phyloP scores from a whole-genome alignment of 2,888 invertebrate genomes.

The Lymantria dispar region DNA sequence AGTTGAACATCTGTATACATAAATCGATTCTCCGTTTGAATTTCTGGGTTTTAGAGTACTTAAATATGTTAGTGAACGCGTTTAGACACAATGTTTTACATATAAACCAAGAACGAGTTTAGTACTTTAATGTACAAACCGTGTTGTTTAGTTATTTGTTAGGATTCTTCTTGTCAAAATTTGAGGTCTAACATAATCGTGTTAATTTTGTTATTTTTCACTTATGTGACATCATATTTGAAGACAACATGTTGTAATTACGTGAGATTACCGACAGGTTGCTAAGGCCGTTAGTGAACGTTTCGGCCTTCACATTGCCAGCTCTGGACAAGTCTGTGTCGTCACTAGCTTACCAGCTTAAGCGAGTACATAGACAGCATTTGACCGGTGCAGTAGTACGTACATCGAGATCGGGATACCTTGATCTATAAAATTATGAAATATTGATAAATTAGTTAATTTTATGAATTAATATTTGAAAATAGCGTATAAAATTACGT shows the following conservation, averaged over 20 bases:
- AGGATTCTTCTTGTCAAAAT: not conserved
- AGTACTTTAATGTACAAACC: too few species aligned
- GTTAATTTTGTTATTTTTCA: not conserved
- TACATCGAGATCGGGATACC: not conserved
- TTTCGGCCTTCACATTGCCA: slow-evolving; percentile 69
- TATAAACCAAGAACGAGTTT: not conserved
- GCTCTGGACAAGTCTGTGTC: slow-evolving; percentile 42
- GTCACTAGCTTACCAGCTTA: slow-evolving; percentile 46
- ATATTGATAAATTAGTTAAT: too few species aligned
- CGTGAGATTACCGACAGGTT: slow-evolving; percentile 28
- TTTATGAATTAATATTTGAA: too few species aligned
- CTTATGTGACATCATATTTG: slow-evolving; percentile 18
- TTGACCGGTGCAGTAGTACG: not conserved
- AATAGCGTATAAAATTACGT: too few species aligned
- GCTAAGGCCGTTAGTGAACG: slow-evolving; percentile 59
- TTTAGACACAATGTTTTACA: too few species aligned
- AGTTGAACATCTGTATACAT: too few species aligned
- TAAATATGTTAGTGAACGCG: too few species aligned
- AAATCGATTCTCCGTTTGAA: too few species aligned
- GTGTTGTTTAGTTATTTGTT: not conserved
- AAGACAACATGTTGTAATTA: slow-evolving; percentile 25
- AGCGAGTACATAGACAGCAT: slow-evolving; percentile 16
- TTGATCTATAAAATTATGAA: not conserved
- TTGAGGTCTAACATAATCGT: not conserved
- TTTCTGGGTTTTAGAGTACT: too few species aligned